phyloP scores from a whole-genome alignment of 2,888 invertebrate genomes.

The Phaedon cochleariae region DNA sequence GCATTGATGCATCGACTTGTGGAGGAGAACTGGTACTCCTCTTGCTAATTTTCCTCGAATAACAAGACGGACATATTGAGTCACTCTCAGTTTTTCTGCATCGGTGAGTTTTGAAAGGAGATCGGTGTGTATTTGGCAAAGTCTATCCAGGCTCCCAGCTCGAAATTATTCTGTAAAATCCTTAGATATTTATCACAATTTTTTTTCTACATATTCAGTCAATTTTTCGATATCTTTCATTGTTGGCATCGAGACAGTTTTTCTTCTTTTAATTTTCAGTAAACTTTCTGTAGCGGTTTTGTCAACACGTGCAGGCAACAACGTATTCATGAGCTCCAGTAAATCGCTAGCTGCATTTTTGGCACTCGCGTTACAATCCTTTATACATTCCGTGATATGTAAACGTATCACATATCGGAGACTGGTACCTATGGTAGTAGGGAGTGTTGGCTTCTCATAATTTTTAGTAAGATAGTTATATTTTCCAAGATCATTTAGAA shows the following conservation, averaged over 20 bases:
- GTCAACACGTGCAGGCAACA: background rate
- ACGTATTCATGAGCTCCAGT: background rate
- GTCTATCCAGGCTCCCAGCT: too few relatives aligned
- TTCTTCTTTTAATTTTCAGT: background rate
- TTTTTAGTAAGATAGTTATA: background rate
- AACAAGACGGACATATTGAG: background rate
- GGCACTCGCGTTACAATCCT: background rate
- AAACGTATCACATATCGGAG: slow-evolving; percentile 1
- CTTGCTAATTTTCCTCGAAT: background rate
- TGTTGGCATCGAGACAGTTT: background rate
- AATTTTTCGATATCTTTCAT: slow-evolving; percentile 3
- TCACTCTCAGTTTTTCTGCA: background rate
- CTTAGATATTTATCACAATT: too few relatives aligned
- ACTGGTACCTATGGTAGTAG: slow-evolving; percentile 3
- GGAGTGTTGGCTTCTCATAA: slow-evolving; percentile 4
- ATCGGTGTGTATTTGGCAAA: too few relatives aligned
- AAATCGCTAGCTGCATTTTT: background rate
- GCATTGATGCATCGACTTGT: background rate
- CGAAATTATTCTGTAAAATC: too few relatives aligned
- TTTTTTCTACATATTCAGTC: background rate
- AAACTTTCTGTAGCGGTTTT: slow-evolving; percentile 5
- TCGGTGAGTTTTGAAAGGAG: background rate
- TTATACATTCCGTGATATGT: slow-evolving; percentile 1
- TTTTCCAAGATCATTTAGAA: background rate
- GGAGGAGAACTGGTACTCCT: background rate